Evolutionary conservation across 2,888 invertebrate genomes (phyloP).

Genomic region (Cheilosia pagana): DNA sequence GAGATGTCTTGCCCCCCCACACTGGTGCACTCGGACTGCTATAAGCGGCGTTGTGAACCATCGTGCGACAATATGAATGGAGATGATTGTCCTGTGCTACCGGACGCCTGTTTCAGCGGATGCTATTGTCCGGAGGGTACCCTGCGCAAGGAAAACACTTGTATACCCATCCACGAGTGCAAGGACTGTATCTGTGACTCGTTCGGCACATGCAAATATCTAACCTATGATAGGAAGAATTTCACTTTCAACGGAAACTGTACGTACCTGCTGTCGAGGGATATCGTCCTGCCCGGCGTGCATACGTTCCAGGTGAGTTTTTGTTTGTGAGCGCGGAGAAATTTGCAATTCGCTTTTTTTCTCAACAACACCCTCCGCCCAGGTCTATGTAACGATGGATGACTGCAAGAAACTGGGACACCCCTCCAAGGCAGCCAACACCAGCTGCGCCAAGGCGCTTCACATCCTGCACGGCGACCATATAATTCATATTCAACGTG

Average conservation of each 20-base stretch:
- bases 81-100: slow-evolving; percentile 86
- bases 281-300: slow-evolving; percentile 85
- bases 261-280: slow-evolving; percentile 91
- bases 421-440: slow-evolving; percentile 74
- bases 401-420: slow-evolving; percentile 86
- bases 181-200: slow-evolving; percentile 91
- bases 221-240: slow-evolving; percentile 92
- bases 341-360: not conserved
- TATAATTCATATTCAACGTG: slow-evolving; percentile 85
- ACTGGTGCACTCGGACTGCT: slow-evolving; percentile 93
- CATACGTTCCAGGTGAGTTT: slow-evolving; percentile 81
- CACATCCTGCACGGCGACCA: slow-evolving; percentile 88
- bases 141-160: slow-evolving; percentile 87
- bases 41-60: slow-evolving; percentile 90
- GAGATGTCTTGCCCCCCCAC: slow-evolving; percentile 78
- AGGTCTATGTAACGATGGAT: slow-evolving; percentile 89
- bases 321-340: not conserved
- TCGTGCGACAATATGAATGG: slow-evolving; percentile 87
- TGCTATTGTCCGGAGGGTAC: slow-evolving; percentile 93
- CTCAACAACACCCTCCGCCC: not conserved
- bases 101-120: slow-evolving; percentile 90
- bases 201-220: slow-evolving; percentile 91
- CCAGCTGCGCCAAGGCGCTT: slow-evolving; percentile 88
- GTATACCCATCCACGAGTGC: slow-evolving; percentile 89
- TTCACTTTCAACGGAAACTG: slow-evolving; percentile 93